These are phyloP conservation scores for Tetragonula clypearis DNA, from an alignment of 1,140 invertebrate species.

Conservation along the genomic window DNA sequence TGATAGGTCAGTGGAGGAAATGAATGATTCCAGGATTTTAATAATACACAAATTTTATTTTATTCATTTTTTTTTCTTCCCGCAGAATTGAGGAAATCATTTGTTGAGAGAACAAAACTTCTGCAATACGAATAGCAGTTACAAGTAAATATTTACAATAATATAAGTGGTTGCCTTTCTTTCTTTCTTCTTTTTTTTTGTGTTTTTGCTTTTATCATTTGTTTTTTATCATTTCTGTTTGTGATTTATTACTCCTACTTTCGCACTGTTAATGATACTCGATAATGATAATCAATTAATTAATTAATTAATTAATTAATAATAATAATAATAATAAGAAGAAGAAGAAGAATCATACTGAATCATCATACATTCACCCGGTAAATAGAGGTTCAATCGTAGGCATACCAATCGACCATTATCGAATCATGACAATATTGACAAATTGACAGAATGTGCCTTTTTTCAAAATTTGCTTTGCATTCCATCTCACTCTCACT, in stretches of 20 bases:
- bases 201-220: constrained; percentile 46
- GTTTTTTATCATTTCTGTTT: constrained; percentile 45
- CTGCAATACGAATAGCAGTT: constrained; percentile 70
- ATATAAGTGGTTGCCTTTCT: constrained; percentile 67
- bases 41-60: constrained; percentile 79
- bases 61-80: constrained; percentile 70
- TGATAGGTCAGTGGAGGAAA: not conserved
- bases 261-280: constrained; percentile 69
- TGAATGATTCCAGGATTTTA: constrained; percentile 47
- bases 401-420: constrained; percentile 53
- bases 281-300: constrained; percentile 73
- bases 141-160: constrained; percentile 73
- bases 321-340: constrained; percentile 69
- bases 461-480: constrained; percentile 26
- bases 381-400: constrained; percentile 58
- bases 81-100: constrained; percentile 72
- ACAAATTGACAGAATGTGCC: constrained; percentile 65
- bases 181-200: constrained; percentile 49
- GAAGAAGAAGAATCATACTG: constrained; percentile 72
- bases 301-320: constrained; percentile 67
- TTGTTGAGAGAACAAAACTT: constrained; percentile 70
- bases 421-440: constrained; percentile 65
- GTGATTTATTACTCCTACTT: constrained; percentile 59
- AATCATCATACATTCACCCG: constrained; percentile 66
- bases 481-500: not conserved